Percentiles rank a stretch among this genome's conserved stretches.
These are phyloP conservation scores for Drosophila siamana DNA, from an alignment of 2,888 invertebrate genomes.

Conservation along the genomic window DNA sequence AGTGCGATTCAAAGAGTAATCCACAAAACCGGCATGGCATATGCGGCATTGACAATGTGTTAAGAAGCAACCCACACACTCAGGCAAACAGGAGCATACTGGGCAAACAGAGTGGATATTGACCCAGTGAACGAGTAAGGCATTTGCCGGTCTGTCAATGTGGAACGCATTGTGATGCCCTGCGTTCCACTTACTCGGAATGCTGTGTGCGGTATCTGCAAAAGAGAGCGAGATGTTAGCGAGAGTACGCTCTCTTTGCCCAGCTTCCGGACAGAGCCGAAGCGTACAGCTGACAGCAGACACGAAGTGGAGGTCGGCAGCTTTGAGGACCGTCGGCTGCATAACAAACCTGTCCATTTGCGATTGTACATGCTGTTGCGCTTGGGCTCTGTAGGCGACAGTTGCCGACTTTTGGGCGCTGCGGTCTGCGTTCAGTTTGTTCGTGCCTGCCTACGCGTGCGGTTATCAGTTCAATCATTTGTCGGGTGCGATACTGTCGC, in stretches of 20 bases:
- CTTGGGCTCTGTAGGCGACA: constrained; percentile 35
- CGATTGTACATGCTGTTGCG: constrained; percentile 63
- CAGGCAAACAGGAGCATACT: constrained; percentile 10
- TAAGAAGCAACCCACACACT: constrained; percentile 19
- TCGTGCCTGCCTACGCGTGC: constrained; percentile 81
- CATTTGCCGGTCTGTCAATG: constrained; percentile 31
- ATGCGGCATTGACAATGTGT: constrained; percentile 56
- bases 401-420: constrained; percentile 58
- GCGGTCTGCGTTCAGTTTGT: constrained; percentile 72
- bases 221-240: background rate
- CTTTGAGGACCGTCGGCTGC: constrained; percentile 18
- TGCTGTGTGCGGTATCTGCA: constrained; percentile 66
- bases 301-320: constrained; percentile 28
- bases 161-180: constrained; percentile 47
- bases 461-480: constrained; percentile 57
- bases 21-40: constrained; percentile 69
- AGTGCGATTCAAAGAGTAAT: constrained; percentile 57
- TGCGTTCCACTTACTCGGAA: constrained; percentile 16
- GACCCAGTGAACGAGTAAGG: constrained; percentile 82
- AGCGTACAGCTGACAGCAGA: constrained; percentile 17
- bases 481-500: constrained; percentile 2
- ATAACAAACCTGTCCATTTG: constrained; percentile 51
- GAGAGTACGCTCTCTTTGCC: constrained; percentile 12
- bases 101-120: constrained; percentile 56
- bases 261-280: constrained; percentile 64